Evolutionary conservation across 1,140 invertebrate genomes (phyloP).

Genomic region (Halictus rubicundus): DNA sequence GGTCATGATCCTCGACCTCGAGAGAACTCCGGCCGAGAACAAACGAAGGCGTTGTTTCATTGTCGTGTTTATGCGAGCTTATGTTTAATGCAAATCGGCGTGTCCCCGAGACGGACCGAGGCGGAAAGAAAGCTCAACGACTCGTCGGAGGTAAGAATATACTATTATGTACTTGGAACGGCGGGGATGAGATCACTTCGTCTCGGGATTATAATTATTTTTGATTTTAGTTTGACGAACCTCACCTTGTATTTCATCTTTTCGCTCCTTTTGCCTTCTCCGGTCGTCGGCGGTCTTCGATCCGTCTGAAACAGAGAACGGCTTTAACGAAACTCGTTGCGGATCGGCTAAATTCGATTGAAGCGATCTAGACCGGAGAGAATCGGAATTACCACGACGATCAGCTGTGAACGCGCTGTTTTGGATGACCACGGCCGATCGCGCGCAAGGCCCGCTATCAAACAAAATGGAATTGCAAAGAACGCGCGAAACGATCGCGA

Average conservation of each 20-base stretch:
- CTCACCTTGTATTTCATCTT: conserved; percentile 65
- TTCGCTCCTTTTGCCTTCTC: background rate
- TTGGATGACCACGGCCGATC: too few relatives aligned
- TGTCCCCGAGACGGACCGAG: conserved; percentile 6
- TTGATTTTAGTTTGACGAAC: too few relatives aligned
- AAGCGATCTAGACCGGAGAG: background rate
- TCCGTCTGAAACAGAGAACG: conserved; percentile 23
- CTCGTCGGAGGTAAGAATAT: conserved; percentile 3
- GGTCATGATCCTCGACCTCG: too few relatives aligned
- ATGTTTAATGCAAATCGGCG: conserved; percentile 46
- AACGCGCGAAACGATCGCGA: too few relatives aligned
- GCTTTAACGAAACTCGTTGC: background rate
- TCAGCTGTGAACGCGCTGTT: background rate
- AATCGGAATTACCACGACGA: background rate
- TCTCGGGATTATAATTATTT: background rate
- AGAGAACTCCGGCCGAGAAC: background rate
- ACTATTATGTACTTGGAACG: background rate
- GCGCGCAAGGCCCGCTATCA: too few relatives aligned
- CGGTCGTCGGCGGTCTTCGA: background rate
- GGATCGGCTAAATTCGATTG: background rate
- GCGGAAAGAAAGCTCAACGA: background rate
- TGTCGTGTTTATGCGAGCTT: conserved; percentile 5
- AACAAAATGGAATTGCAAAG: too few relatives aligned
- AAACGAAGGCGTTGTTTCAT: conserved; percentile 13
- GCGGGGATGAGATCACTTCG: conserved; percentile 2